Percentiles rank a stretch among this genome's conserved stretches.
Conservation (phyloP, 2,888 invertebrate species). For the Germaria angustata region DNA sequence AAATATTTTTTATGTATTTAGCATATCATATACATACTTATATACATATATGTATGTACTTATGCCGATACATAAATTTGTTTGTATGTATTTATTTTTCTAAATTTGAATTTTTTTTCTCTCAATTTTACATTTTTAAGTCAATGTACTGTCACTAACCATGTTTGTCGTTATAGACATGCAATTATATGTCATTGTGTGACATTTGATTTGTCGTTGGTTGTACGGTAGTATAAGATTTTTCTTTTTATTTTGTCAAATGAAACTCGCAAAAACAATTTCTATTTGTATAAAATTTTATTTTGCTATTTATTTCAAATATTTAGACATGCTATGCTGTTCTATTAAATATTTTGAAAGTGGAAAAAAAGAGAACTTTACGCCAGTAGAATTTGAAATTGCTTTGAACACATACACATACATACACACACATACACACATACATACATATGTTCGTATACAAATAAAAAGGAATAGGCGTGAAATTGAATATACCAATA, state of each 20-base stretch:
- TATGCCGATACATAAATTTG: no score
- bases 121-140: conserved; percentile 38
- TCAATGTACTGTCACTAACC: conserved; percentile 65
- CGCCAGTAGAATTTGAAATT: conserved; percentile 12
- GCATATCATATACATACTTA: neutral
- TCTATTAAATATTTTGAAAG: conserved; percentile 50
- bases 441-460: neutral
- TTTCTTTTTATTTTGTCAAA: neutral
- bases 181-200: conserved; percentile 68
- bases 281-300: conserved; percentile 54
- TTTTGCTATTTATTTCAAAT: conserved; percentile 42
- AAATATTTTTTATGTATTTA: no score
- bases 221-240: neutral
- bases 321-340: conserved; percentile 60
- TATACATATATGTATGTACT: neutral
- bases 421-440: neutral
- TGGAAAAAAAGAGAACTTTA: conserved; percentile 7
- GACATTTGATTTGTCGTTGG: conserved; percentile 67
- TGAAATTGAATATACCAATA: conserved; percentile 34
- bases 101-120: conserved; percentile 3
- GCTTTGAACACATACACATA: no score
- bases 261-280: conserved; percentile 13
- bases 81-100: conserved; percentile 16
- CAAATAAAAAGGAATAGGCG: conserved; percentile 42
- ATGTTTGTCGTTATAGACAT: conserved; percentile 64